Base-by-base conservation (phyloP, 2,113 vertebrate species). In the Montifringilla adamsi region DNA sequence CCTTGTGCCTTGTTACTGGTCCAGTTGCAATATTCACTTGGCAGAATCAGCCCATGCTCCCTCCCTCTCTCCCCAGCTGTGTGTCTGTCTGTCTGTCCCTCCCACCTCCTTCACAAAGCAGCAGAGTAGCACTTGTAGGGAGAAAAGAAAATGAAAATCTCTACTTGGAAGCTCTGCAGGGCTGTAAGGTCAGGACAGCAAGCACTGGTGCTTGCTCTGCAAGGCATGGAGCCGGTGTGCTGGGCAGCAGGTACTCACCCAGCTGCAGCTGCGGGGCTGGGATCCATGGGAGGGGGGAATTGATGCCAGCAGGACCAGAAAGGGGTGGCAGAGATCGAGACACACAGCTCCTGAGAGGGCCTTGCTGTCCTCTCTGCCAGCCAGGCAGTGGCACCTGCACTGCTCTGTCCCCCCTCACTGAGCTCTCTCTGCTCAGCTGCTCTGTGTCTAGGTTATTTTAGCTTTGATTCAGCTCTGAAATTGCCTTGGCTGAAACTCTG, bases 401-500 rank as follows among this genome's bases (percentile, higher is more conserved):
- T 35, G 70, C 79, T 64, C 37, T 72, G 55, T 66, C 39, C 22
- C 43, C 33, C 15, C 21, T 85, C 15, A 0, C 67, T 3, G 11
- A 39, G 41, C 44, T 69, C 62, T 18, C 81, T 67, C 70, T 73
- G 79, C 83, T 81, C 62, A 78, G 90, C 88, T 89, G 86, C 80
- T 92, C 41, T 67, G 46, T 58, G 62, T 84, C 77, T 67, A 59
- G 74, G 62, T 85, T 84, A 56, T 92, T 92, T 95, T 46, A 74
- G 89, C 88, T 89, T 92, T 85, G 85, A 77, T 92, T 77, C 86
- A 74, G 84, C 80, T 86, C 75, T 2, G 14, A 92, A 94, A 95
- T 83, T 89, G 88, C 81, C 73, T 94, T 94, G 90, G 83, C 84
- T 93, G 89, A 87, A 93, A 66, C 50, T 92, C 86, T 35, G 90